These are phyloP conservation scores for Drosophila tani DNA, from an alignment of 1,140 invertebrate species.

Conservation along the genomic window DNA sequence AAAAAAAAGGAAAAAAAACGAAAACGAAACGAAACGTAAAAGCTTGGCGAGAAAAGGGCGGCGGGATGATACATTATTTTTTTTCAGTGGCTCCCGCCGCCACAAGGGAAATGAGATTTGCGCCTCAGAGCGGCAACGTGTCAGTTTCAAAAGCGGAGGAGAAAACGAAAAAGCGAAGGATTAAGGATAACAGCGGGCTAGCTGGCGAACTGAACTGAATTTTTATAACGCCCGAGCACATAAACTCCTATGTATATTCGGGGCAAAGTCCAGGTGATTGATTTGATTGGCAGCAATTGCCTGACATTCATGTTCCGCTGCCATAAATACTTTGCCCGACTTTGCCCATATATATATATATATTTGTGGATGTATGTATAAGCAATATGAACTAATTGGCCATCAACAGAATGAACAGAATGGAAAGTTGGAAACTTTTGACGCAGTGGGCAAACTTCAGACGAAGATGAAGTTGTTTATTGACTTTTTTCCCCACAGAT, in stretches of 20 bases:
- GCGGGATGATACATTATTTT: slow-evolving; percentile 42
- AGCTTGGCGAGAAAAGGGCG: slow-evolving; percentile 6
- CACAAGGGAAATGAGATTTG: slow-evolving; percentile 81
- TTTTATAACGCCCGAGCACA: slow-evolving; percentile 9
- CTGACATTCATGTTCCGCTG: slow-evolving; percentile 15
- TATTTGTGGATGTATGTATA: background rate
- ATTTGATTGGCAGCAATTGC: slow-evolving; percentile 18
- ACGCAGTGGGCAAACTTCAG: slow-evolving; percentile 9
- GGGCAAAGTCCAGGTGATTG: slow-evolving; percentile 20
- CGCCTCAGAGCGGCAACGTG: slow-evolving; percentile 67
- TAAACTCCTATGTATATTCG: background rate
- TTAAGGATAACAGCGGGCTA: slow-evolving; percentile 15
- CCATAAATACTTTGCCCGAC: slow-evolving; percentile 15
- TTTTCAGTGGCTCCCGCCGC: slow-evolving; percentile 48
- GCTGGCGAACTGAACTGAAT: slow-evolving; percentile 16
- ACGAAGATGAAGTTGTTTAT: slow-evolving; percentile 40
- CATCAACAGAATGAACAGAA: slow-evolving; percentile 32
- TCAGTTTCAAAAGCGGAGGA: slow-evolving; percentile 64
- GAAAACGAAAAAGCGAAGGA: slow-evolving; percentile 29
- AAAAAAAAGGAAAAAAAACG: slow-evolving; percentile 19
- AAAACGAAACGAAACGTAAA: background rate
- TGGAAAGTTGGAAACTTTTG: slow-evolving; percentile 24
- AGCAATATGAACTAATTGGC: slow-evolving; percentile 34
- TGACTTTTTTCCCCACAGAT: slow-evolving; percentile 36
- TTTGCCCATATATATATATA: background rate